A percentile compares a stretch with the other conserved stretches of the same genome.
These are phyloP conservation scores for Gorsachius goisagi DNA, from an alignment of 2,113 vertebrate genomes.

Conservation along the genomic window DNA sequence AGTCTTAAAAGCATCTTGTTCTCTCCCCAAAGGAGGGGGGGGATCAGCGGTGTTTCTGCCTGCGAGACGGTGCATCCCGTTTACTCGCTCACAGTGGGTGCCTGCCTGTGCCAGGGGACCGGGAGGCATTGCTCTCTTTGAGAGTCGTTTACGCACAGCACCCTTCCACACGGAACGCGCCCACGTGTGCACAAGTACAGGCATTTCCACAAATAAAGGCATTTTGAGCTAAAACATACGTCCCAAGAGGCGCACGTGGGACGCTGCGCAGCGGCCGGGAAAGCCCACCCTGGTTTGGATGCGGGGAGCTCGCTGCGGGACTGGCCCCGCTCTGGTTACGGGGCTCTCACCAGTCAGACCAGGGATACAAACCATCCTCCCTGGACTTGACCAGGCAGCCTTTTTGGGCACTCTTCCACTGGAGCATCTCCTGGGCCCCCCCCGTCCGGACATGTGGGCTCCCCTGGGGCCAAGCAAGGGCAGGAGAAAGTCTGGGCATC, in stretches of 20 bases:
- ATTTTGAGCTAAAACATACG: neutral
- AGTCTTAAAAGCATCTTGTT: neutral
- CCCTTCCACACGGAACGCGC: neutral
- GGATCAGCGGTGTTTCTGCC: neutral
- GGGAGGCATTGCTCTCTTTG: neutral
- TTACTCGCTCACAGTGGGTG: neutral
- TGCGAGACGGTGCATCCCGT: neutral
- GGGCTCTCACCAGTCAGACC: neutral
- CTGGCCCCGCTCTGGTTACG: neutral
- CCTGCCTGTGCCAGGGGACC: neutral
- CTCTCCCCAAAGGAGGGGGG: neutral
- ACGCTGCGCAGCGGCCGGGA: accelerated
- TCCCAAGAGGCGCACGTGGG: accelerated
- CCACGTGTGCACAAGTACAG: neutral
- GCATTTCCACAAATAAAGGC: neutral
- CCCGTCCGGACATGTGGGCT: accelerated
- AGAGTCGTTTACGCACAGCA: neutral
- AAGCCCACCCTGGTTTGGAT: accelerated
- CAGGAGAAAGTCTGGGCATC: neutral
- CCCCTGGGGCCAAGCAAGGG: neutral
- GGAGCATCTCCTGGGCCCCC: neutral
- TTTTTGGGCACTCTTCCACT: neutral
- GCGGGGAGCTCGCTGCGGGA: neutral
- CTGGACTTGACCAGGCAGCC: neutral
- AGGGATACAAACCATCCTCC: neutral